Evolutionary conservation across 2,797 vertebrate genomes (phyloP).

Genomic region (Chiloscyllium punctatum): DNA sequence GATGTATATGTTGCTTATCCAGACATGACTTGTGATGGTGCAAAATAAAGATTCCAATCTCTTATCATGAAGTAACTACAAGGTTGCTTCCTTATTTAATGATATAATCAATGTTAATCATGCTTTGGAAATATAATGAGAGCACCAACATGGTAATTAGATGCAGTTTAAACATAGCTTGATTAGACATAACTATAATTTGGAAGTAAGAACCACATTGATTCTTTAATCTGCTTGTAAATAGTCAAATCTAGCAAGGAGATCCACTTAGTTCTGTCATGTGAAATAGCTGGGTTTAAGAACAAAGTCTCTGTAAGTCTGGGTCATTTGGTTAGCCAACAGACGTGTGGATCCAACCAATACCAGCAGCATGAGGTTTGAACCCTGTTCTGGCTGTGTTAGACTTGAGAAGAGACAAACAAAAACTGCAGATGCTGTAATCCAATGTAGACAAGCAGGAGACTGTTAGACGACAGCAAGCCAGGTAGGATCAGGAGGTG

Average conservation of each 20-base stretch:
- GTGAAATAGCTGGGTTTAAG: neutral
- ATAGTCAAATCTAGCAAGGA: neutral
- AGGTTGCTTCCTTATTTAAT: neutral
- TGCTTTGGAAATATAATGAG: neutral
- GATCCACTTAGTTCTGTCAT: neutral
- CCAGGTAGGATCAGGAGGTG: too few species aligned
- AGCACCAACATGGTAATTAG: neutral
- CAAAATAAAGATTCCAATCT: neutral
- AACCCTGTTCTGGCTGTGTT: neutral
- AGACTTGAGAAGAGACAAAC: neutral
- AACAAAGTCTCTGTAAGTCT: neutral
- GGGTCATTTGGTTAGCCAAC: neutral
- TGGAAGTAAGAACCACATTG: neutral
- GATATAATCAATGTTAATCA: neutral
- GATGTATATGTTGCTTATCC: neutral
- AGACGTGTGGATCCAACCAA: too few species aligned
- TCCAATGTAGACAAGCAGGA: too few species aligned
- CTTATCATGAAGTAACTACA: neutral
- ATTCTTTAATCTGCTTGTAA: neutral
- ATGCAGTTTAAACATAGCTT: neutral
- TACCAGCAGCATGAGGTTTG: neutral
- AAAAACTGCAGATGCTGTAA: too few species aligned
- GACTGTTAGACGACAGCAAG: too few species aligned
- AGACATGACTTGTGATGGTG: neutral
- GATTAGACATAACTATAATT: neutral